Base-by-base conservation (phyloP, 2,797 vertebrate genomes). In the Phataginus tricuspis region DNA sequence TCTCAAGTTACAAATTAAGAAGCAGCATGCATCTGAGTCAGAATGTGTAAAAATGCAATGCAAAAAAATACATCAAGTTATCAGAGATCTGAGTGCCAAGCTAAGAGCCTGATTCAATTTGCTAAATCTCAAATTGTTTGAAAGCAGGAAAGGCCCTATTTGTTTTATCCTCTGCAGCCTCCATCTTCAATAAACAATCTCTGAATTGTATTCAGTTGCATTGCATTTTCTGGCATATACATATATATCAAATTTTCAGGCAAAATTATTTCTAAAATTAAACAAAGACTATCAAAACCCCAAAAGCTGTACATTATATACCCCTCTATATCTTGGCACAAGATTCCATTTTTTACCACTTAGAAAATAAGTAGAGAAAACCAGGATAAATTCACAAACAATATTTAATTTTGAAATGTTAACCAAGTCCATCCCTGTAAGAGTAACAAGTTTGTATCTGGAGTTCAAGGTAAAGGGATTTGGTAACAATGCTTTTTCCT, bases 371-470 rank as follows among this genome's bases (percentile, higher is more conserved):
- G 39, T 74, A 57, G 71, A 59, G 49, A 69, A 86, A 96, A 77
- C n/a, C 39, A 64, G 19, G 89, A 4, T 66, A 94, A 91, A 59
- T 55, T 74, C 25, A 71, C 49, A 90, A 87, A 86, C 19, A 94
- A 64, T 59, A 79, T 91, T 96, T 91, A 88, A 95, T 14, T 91
- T 94, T 80, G 63, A 95, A 95, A 90, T 82, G 27, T 77, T 92
- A 92, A 80, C 39, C 39, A 91, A 86, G 42, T 57, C 34, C 87
- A 8, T 34, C 27, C 34, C 51, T 75, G 37, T 72, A 68, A 88
- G 55, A 91, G 31, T 63, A 55, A 45, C 39, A 93, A 23, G 7
- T 13, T 89, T 63, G 7, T 72, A 3, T 77, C n/a, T 51, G 31
- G 42, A 82, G 51, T 72, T 86, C 42, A 68, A 72, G 12, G 96